Evolutionary conservation across 2,113 vertebrate species (phyloP).

Genomic region (Anoplopoma fimbria): DNA sequence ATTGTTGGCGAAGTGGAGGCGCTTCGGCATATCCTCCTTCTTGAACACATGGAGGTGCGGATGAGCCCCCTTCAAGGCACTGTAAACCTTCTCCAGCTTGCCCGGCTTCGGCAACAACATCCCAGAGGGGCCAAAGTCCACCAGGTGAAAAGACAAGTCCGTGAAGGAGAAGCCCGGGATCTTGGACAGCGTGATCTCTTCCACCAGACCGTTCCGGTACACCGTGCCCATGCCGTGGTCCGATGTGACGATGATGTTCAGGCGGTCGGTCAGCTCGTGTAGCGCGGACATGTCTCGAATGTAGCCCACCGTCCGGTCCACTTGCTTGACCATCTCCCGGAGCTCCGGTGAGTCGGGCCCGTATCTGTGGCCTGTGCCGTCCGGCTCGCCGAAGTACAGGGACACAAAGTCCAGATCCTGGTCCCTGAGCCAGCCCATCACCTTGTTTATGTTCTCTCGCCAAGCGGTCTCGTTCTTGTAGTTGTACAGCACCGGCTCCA

Average conservation of each 20-base stretch:
- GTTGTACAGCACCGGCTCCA: slow-evolving; percentile 82
- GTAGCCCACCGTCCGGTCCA: slow-evolving; percentile 91
- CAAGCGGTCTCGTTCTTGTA: slow-evolving; percentile 88
- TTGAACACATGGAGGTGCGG: slow-evolving; percentile 89
- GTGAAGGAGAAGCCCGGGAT: slow-evolving; percentile 85
- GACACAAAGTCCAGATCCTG: slow-evolving; percentile 88
- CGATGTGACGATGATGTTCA: slow-evolving; percentile 90
- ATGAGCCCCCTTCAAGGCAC: slow-evolving; percentile 84
- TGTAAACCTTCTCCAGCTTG: slow-evolving; percentile 87
- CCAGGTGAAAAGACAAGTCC: slow-evolving; percentile 88
- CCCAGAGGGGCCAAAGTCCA: slow-evolving; percentile 89
- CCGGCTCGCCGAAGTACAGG: slow-evolving; percentile 93
- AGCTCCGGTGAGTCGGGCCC: slow-evolving; percentile 89
- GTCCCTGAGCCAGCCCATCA: slow-evolving; percentile 87
- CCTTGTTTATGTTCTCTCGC: slow-evolving; percentile 84
- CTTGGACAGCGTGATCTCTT: slow-evolving; percentile 82
- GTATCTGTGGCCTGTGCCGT: slow-evolving; percentile 86
- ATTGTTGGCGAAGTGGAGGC: slow-evolving; percentile 84
- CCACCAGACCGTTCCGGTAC: slow-evolving; percentile 48
- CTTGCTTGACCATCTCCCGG: slow-evolving; percentile 86
- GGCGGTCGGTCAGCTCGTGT: slow-evolving; percentile 67
- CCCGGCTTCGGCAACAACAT: slow-evolving; percentile 90
- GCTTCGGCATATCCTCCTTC: slow-evolving; percentile 87
- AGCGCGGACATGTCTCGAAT: slow-evolving; percentile 75
- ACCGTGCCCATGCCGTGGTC: slow-evolving; percentile 92